These are phyloP conservation scores for Tetanocera ferruginea DNA, from an alignment of 2,888 invertebrate species.

Conservation along the genomic window DNA sequence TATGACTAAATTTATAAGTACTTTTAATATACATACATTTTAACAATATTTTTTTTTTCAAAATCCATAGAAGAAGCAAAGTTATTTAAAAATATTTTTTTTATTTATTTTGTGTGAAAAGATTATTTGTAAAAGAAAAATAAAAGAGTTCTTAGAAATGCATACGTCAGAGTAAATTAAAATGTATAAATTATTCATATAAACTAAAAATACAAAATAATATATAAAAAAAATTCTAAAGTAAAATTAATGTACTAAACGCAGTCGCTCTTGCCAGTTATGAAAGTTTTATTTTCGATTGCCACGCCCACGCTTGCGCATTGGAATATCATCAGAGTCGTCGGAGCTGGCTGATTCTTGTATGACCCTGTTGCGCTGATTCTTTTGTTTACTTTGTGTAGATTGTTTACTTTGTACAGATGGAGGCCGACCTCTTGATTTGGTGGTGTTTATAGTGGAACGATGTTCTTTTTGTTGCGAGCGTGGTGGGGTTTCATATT, in stretches of 20 bases:
- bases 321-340: slow-evolving; percentile 49
- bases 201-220: not conserved
- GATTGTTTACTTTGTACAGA: not conserved
- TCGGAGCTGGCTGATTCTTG: slow-evolving; percentile 55
- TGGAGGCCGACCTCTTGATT: not conserved
- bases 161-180: not conserved
- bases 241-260: not conserved
- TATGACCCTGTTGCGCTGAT: slow-evolving; percentile 49
- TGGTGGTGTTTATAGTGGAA: not conserved
- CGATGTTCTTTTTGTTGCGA: not conserved
- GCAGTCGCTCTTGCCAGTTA: not conserved
- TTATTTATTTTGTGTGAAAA: not conserved
- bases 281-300: slow-evolving; percentile 41
- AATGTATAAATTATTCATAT: not conserved
- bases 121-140: not conserved
- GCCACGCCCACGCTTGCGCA: slow-evolving; percentile 55
- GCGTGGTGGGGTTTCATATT: slow-evolving; percentile 20
- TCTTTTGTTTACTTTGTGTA: not conserved
- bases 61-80: not conserved
- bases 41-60: not conserved
- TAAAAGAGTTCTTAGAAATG: not conserved
- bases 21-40: too few relatives aligned
- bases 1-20: too few relatives aligned
- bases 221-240: not conserved
- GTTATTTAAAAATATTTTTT: too few relatives aligned